Evolutionary conservation across 1,140 invertebrate genomes (phyloP).

Genomic region (Drosophila grimshawi): DNA sequence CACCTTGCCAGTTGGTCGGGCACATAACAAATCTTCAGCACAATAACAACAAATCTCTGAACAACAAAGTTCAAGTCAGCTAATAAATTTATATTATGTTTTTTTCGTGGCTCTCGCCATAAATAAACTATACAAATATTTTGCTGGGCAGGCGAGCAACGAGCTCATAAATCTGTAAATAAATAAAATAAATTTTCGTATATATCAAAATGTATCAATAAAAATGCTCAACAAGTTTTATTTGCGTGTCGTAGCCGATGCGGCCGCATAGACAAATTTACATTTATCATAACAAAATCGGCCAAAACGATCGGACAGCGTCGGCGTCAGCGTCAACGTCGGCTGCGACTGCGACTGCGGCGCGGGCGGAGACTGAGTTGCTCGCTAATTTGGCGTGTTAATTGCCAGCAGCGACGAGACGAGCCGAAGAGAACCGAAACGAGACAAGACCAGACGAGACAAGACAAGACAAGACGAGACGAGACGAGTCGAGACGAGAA

Average conservation of each 20-base stretch:
- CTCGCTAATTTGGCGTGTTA: constrained; percentile 79
- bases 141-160: constrained; percentile 48
- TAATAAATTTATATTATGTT: constrained; percentile 70
- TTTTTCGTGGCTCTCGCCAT: constrained; percentile 56
- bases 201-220: constrained; percentile 81
- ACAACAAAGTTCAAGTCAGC: constrained; percentile 62
- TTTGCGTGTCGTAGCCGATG: constrained; percentile 21
- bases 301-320: constrained; percentile 33
- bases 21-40: constrained; percentile 45
- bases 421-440: constrained; percentile 42
- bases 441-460: constrained; percentile 56
- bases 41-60: constrained; percentile 26
- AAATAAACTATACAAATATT: constrained; percentile 81
- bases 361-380: constrained; percentile 35
- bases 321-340: constrained; percentile 3
- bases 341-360: constrained; percentile 20
- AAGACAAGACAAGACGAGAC: constrained; percentile 41
- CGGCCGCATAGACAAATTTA: constrained; percentile 50
- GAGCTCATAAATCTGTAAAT: constrained; percentile 81
- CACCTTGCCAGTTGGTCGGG: constrained; percentile 54
- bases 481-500: constrained; percentile 45
- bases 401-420: constrained; percentile 63
- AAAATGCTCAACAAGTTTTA: constrained; percentile 81
- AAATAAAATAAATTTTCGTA: constrained; percentile 80
- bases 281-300: constrained; percentile 57